Conservation (phyloP, 2,113 vertebrate species). For the Galeopterus variegatus region DNA sequence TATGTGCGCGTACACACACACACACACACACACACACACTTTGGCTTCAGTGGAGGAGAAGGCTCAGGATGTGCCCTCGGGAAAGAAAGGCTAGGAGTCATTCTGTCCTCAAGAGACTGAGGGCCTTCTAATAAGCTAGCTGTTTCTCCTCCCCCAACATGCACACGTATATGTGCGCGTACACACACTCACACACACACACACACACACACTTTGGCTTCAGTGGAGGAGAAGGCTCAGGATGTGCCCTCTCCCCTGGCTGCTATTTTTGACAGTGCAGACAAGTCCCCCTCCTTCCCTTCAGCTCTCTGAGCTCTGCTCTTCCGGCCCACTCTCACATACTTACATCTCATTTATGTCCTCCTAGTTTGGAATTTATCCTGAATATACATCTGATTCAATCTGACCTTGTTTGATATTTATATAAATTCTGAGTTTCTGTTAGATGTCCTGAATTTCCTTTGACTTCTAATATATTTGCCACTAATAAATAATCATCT, state of each 20-base stretch:
- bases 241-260: neutral
- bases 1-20: too few relatives aligned
- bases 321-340: neutral
- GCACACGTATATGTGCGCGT: too few relatives aligned
- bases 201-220: neutral
- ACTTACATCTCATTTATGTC: neutral
- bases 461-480: slow-evolving; percentile 8
- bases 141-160: neutral
- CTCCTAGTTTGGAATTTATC: neutral
- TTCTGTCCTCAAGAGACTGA: neutral
- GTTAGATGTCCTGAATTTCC: neutral
- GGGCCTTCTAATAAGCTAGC: neutral
- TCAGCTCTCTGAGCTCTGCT: neutral
- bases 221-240: neutral
- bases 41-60: neutral
- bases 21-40: too few relatives aligned
- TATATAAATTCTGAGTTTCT: neutral
- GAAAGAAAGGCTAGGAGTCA: neutral
- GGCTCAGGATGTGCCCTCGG: neutral
- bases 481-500: neutral
- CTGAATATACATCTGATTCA: neutral
- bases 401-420: neutral
- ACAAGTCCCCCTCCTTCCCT: neutral
- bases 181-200: too few relatives aligned
- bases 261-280: neutral